phyloP scores from a whole-genome alignment of 2,888 invertebrate species.

The Protula sp. region DNA sequence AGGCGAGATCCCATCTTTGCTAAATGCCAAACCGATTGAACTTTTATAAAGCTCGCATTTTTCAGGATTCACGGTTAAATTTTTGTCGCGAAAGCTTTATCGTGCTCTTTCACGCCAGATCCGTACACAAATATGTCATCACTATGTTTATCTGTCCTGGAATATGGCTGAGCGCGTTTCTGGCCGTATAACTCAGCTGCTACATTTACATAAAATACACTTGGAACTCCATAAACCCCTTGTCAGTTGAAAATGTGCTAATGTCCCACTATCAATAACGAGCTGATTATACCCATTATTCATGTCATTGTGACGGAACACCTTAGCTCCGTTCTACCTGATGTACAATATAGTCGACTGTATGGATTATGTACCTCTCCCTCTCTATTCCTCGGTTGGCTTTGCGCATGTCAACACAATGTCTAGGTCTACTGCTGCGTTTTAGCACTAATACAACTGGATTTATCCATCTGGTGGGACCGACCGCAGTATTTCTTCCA shows the following conservation, averaged over 20 bases:
- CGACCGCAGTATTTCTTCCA: too few species aligned
- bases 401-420: slow-evolving; percentile 28
- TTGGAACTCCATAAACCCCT: slow-evolving; percentile 20
- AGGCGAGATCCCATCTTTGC: too few species aligned
- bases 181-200: too few species aligned
- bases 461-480: slow-evolving; percentile 30
- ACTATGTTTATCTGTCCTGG: slow-evolving; percentile 5
- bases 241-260: slow-evolving; percentile 24
- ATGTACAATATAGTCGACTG: slow-evolving; percentile 24
- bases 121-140: slow-evolving; percentile 16
- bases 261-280: slow-evolving; percentile 14
- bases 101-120: slow-evolving; percentile 6
- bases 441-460: too few species aligned
- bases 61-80: too few species aligned
- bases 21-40: slow-evolving; percentile 1
- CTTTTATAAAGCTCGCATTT: slow-evolving; percentile 35
- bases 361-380: slow-evolving; percentile 24
- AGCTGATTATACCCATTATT: slow-evolving; percentile 27
- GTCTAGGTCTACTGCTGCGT: slow-evolving; percentile 19
- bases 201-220: slow-evolving; percentile 13
- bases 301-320: too few species aligned
- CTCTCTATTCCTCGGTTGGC: slow-evolving; percentile 22
- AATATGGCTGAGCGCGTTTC: slow-evolving; percentile 2
- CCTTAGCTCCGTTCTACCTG: too few species aligned
- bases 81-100: too few species aligned